Base-by-base conservation (phyloP, 2,888 invertebrate genomes). In the Himalopsyche anomala region DNA sequence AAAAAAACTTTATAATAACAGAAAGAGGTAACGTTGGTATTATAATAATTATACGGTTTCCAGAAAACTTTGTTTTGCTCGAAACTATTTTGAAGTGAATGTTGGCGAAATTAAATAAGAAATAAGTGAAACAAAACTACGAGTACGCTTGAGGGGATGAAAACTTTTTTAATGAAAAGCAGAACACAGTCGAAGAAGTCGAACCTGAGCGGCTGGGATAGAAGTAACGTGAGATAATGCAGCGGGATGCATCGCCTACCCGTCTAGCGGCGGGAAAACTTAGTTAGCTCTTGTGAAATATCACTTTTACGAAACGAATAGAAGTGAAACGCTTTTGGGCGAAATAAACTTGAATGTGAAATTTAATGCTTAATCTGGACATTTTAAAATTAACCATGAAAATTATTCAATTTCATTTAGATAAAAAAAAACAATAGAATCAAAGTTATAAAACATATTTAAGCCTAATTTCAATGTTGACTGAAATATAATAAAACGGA, bases 121-220 rank as follows among this genome's bases (percentile, higher is more conserved):
- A 74, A 74, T 74, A 36, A 74, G 36, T 15, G 74, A 74, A 74
- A 74, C 9, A 36, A 36, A 28, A 28, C 19, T 74, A 74, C 4
- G 74, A 36, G 15, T 38, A 36, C 5, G 28, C 15, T 28, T 36
- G 28, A 28, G 38, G 38, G 28, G 28, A 28, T 36, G 28, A 74
- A 74, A 74, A 36, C 15, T 36, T 74, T 74, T 74, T 74, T 74
- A 74, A 74, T 74, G 74, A 74, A 74, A 74, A 36, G 28, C 36
- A 36, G 74, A 74, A 74, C 28, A 69, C 12, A 74, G 36, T 36
- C 74, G 36, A 74, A 74, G 12, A 74, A 74, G 74, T 74, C 19
- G 74, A 36, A 74, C 12, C 51, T 51, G 51, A 51, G 15, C 36
- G 12, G 2, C 38, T 0, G 74, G 19, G 38, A 74, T 38, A 36